These are phyloP conservation scores for Hydrocynus forskahlii DNA, from an alignment of 2,797 vertebrate species.

Conservation along the genomic window DNA sequence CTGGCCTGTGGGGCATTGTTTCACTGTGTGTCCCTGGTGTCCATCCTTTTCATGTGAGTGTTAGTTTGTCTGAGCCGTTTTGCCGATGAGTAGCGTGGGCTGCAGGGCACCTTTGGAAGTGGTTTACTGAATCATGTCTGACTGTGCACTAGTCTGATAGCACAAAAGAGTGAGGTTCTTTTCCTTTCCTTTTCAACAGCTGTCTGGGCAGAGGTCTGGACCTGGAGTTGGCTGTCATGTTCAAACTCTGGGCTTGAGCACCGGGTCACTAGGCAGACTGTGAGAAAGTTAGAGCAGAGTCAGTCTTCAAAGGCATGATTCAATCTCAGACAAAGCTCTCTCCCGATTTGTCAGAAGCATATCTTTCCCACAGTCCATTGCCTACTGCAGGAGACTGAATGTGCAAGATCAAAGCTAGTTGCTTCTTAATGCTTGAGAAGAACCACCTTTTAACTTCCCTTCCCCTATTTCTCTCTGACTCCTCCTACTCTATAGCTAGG, in stretches of 20 bases:
- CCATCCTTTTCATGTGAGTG: constrained; percentile 61
- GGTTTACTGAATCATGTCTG: constrained; percentile 70
- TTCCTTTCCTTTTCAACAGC: constrained; percentile 59
- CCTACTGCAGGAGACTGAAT: constrained; percentile 67
- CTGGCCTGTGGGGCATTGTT: constrained; percentile 35
- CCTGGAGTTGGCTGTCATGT: constrained; percentile 84
- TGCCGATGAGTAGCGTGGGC: constrained; percentile 69
- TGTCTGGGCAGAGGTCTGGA: constrained; percentile 78
- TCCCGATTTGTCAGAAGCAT: constrained; percentile 48
- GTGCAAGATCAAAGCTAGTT: constrained; percentile 66
- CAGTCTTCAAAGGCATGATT: constrained; percentile 51
- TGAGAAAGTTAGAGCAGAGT: constrained; percentile 65
- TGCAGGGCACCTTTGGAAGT: constrained; percentile 68
- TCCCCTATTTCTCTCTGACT: constrained; percentile 5
- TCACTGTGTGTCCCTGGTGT: constrained; percentile 33
- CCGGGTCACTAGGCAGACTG: constrained; percentile 81
- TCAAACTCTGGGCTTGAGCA: constrained; percentile 79
- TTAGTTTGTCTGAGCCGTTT: constrained; percentile 60
- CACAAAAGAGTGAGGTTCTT: constrained; percentile 43
- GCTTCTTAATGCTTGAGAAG: constrained; percentile 64
- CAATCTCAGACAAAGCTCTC: constrained; percentile 28
- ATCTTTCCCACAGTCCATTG: constrained; percentile 83
- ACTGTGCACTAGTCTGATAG: constrained; percentile 77
- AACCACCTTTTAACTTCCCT: constrained; percentile 42
- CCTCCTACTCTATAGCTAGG: constrained; percentile 23